These are phyloP conservation scores for Polietes domitor DNA, from an alignment of 2,888 invertebrate genomes.

Conservation along the genomic window DNA sequence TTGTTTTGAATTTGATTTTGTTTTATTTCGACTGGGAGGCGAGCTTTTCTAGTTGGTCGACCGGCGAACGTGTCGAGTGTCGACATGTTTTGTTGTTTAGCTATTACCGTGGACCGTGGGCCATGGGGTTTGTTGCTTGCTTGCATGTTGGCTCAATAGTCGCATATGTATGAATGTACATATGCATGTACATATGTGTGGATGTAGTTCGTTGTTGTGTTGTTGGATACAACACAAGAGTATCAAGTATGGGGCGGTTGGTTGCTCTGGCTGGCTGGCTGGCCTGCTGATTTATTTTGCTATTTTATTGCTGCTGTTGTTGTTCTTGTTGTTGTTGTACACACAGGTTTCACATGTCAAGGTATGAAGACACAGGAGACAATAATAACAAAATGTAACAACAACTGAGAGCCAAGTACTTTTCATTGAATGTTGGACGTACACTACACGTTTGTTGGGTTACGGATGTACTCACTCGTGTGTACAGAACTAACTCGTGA, in stretches of 20 bases:
- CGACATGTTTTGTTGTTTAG: constrained; percentile 22
- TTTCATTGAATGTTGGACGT: no score
- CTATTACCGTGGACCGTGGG: constrained; percentile 31
- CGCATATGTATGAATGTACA: not conserved
- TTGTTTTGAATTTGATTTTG: constrained; percentile 68
- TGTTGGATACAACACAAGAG: not conserved
- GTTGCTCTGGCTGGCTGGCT: no score
- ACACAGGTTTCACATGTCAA: not conserved
- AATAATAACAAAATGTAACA: no score
- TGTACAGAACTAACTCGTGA: no score
- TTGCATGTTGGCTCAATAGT: no score
- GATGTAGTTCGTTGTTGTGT: not conserved
- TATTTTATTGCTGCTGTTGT: no score
- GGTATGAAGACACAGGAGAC: not conserved
- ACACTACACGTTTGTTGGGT: no score
- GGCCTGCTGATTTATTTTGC: no score
- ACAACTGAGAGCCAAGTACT: no score
- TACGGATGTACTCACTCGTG: no score
- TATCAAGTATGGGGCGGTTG: not conserved
- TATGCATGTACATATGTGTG: no score
- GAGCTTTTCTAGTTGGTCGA: constrained; percentile 54
- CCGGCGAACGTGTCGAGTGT: not conserved
- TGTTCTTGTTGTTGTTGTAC: no score
- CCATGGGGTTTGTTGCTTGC: constrained; percentile 3
- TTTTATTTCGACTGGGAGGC: constrained; percentile 64